Conservation (phyloP, 2,888 invertebrate genomes). For the Hoplodrina ambigua region DNA sequence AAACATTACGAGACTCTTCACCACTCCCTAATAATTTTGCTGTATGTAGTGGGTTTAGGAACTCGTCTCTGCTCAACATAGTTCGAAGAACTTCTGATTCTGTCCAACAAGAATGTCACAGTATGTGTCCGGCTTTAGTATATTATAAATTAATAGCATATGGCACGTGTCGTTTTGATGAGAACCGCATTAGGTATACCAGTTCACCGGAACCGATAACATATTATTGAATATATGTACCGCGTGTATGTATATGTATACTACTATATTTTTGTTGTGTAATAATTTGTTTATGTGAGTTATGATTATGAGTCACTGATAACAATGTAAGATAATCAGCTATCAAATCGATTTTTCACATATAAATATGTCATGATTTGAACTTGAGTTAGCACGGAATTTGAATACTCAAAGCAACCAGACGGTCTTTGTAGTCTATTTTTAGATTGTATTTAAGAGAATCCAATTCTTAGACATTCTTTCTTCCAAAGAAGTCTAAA, state of each 20-base stretch:
- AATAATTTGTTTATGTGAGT: slow-evolving; percentile 46
- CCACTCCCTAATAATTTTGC: too few relatives aligned
- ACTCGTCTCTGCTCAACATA: not conserved
- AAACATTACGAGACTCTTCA: too few relatives aligned
- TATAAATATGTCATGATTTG: slow-evolving; percentile 17
- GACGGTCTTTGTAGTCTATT: slow-evolving; percentile 9
- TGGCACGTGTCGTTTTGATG: slow-evolving; percentile 34
- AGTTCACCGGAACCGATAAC: slow-evolving; percentile 30
- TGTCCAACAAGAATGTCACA: not conserved
- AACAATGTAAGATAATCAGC: slow-evolving; percentile 33
- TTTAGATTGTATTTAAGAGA: not conserved
- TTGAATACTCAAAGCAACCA: not conserved
- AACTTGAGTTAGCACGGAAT: slow-evolving; percentile 17
- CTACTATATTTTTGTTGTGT: slow-evolving; percentile 11
- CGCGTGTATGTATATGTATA: not conserved
- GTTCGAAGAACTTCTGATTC: not conserved
- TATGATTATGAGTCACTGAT: slow-evolving; percentile 38
- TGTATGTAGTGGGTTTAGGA: not conserved
- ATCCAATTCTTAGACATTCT: not conserved
- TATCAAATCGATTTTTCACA: slow-evolving; percentile 45
- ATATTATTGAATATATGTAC: slow-evolving; percentile 31
- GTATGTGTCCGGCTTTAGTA: not conserved
- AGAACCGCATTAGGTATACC: slow-evolving; percentile 20
- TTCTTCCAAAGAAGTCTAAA: not conserved
- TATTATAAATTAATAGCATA: slow-evolving; percentile 1